Conservation (phyloP, 1,140 invertebrate species). For the Copidosoma floridanum region DNA sequence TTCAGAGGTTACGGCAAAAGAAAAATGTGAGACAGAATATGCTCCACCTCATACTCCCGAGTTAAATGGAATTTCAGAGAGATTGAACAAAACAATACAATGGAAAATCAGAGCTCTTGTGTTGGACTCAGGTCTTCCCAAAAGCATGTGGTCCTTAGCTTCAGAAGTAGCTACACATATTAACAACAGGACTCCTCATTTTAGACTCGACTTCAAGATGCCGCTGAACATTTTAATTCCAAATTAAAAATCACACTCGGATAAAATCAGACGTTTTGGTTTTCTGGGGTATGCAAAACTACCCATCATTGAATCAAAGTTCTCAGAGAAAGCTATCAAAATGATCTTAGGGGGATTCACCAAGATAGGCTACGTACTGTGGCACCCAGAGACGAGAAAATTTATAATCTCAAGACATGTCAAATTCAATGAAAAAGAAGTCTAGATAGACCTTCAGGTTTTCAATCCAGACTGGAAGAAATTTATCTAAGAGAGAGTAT, state of each 20-base stretch:
- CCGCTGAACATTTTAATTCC: background rate
- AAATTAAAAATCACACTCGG: too few species aligned
- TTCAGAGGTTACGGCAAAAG: background rate
- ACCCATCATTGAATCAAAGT: background rate
- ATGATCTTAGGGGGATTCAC: background rate
- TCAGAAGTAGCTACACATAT: background rate
- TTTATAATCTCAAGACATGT: background rate
- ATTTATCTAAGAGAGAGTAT: background rate
- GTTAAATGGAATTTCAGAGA: too few species aligned
- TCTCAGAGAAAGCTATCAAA: background rate
- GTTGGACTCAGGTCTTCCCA: background rate
- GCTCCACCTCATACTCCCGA: too few species aligned
- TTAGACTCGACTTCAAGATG: background rate
- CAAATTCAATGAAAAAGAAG: background rate
- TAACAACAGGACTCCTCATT: background rate
- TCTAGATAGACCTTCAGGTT: background rate
- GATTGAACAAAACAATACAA: background rate
- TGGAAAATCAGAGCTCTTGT: background rate
- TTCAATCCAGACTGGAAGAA: background rate
- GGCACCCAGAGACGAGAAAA: background rate
- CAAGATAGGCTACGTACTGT: background rate
- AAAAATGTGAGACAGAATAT: too few species aligned
- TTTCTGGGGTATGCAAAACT: background rate
- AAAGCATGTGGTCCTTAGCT: background rate
- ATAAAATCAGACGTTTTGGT: conserved; percentile 2